Conservation (phyloP, 2,888 invertebrate genomes). For the Cataglyphis livida region DNA sequence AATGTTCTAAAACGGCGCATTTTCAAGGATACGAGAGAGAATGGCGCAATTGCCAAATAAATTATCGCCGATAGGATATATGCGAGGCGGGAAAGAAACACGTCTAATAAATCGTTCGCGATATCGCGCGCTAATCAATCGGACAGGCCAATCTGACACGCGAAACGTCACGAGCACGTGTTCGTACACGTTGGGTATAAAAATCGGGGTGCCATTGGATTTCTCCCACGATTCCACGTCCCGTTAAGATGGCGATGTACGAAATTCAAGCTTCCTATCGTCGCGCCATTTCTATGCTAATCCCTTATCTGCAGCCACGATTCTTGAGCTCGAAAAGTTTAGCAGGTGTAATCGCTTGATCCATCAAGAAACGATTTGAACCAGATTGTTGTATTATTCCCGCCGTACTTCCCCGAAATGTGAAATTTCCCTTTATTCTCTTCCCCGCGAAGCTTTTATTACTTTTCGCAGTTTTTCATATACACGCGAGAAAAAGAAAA, state of each 20-base stretch:
- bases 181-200: background rate
- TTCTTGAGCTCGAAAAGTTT: background rate
- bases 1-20: constrained; percentile 4
- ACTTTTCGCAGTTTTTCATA: background rate
- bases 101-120: constrained; percentile 42
- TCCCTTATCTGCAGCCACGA: background rate
- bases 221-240: background rate
- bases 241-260: constrained; percentile 1
- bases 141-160: constrained; percentile 39
- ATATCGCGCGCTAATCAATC: constrained; percentile 41
- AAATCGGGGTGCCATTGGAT: constrained; percentile 16
- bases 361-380: background rate
- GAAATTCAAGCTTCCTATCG: background rate
- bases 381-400: background rate
- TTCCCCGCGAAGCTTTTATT: background rate
- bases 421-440: background rate
- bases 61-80: constrained; percentile 29
- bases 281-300: constrained; percentile 18
- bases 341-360: background rate
- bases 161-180: background rate
- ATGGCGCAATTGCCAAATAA: constrained; percentile 25
- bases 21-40: background rate
- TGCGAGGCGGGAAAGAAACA: constrained; percentile 22
- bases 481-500: background rate
- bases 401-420: background rate